Evolutionary conservation across 2,113 vertebrate genomes (phyloP).

Genomic region (Pituophis catenifer): DNA sequence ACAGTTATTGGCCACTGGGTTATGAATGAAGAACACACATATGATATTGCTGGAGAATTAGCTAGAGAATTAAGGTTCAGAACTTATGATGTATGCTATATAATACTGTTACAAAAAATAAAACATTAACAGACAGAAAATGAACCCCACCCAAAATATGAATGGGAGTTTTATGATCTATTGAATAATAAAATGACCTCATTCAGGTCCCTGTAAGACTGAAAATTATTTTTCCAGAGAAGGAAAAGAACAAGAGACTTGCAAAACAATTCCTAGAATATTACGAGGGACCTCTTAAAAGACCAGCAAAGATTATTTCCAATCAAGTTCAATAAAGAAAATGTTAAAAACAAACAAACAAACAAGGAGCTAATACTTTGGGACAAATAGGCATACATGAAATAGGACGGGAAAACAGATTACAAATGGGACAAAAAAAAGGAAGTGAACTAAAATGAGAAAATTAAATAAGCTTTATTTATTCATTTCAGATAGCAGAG

Average conservation of each 20-base stretch:
- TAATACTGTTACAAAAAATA: background rate
- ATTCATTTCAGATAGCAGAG: background rate
- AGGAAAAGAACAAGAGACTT: background rate
- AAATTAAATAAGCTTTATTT: background rate
- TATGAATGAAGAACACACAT: background rate
- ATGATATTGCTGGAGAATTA: background rate
- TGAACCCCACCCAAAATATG: background rate
- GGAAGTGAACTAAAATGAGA: background rate
- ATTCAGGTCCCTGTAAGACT: background rate
- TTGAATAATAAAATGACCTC: background rate
- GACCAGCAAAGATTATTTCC: background rate
- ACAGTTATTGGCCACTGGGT: background rate
- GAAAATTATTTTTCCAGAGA: background rate
- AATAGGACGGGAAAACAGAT: background rate
- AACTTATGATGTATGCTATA: background rate
- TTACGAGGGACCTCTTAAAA: background rate
- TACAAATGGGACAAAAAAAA: background rate
- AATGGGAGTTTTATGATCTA: background rate
- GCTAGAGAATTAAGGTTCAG: background rate
- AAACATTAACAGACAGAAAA: background rate
- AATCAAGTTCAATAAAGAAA: background rate
- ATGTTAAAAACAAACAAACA: background rate
- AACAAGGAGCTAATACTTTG: background rate
- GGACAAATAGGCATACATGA: background rate
- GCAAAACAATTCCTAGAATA: background rate